Percentiles rank a stretch among this genome's conserved stretches.
These are phyloP conservation scores for Seira ritae DNA, from an alignment of 2,888 invertebrate species.

Conservation along the genomic window DNA sequence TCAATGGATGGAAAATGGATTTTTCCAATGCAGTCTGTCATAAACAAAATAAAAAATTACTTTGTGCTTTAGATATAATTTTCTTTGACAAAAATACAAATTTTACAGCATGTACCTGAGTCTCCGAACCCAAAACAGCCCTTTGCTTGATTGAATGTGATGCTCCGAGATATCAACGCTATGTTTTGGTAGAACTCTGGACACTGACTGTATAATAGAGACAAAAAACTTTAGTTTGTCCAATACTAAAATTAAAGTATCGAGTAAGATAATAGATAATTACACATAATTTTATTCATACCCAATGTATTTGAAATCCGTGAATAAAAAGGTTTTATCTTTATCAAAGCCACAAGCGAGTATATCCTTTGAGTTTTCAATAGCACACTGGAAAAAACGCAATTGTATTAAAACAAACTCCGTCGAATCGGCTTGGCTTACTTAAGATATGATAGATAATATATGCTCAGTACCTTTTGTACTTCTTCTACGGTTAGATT, in stretches of 20 bases:
- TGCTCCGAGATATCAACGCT: conserved; percentile 92
- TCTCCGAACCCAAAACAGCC: conserved; percentile 99
- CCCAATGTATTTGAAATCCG: conserved; percentile 96
- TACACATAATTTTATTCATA: conserved; percentile 75
- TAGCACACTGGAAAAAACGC: conserved; percentile 79
- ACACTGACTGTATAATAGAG: conserved; percentile 82
- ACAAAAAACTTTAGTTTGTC: conserved; percentile 35
- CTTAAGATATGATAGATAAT: no score
- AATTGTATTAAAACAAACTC: background rate
- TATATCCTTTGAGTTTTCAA: conserved; percentile 97
- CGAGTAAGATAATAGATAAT: background rate
- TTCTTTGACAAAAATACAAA: background rate
- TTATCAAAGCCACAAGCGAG: conserved; percentile 96
- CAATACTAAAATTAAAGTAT: background rate
- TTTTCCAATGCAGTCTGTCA: conserved; percentile 92
- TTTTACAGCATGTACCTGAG: conserved; percentile 78
- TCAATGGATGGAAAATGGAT: conserved; percentile 97
- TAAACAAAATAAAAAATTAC: background rate
- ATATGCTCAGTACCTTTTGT: no score
- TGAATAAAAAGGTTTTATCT: conserved; percentile 97
- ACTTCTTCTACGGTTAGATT: conserved; percentile 80
- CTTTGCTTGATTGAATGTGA: conserved; percentile 98
- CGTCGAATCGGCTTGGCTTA: no score
- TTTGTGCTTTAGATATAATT: background rate
- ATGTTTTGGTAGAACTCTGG: conserved; percentile 96